Evolutionary conservation across 1,140 invertebrate species (phyloP), one percentile per base, ranked within the genome.

Genomic region (Scaptomyza hsui): DNA sequence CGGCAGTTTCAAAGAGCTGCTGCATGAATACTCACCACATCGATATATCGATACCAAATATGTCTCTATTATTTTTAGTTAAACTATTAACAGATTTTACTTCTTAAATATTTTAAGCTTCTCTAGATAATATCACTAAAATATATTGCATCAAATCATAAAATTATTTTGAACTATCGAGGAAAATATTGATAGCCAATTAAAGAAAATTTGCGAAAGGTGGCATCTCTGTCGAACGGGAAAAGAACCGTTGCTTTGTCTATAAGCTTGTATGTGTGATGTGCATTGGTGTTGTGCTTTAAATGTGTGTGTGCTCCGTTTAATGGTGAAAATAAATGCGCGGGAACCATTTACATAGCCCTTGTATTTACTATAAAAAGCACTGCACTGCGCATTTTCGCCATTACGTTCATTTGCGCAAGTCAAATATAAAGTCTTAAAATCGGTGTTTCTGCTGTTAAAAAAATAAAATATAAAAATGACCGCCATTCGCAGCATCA

Each of bases 401-500:
- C 4, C 16, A 35, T 37, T 32, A 9, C 10, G 9, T 32, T 10
- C 29, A 2, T 32, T 9, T 12, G 29, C 10, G 29, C 29, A 10
- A 3, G 29, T 10, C 9, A 32, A 32, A 10, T 12, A 4, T 32
- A 32, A 32, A 10, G 29, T 12, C 9, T 7, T 12, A 1, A 3
- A 48, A n/a, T 48, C n/a, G 2, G 47, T 48, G 19, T 4, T 15
- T 29, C 12, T 26, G n/a, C 24, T 41, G 24, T 39, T 26, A 44
- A 0, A 18, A 52, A n/a, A n/a, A n/a, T n/a, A n/a, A n/a, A n/a
- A n/a, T n/a, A n/a, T n/a, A n/a, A n/a, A 55, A 15, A 72, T 80
- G 65, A 2, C 65, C 1, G n/a, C 10, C n/a, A 42, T 82, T 4
- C 78, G 78, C 41, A 64, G 61, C 41, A 53, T 72, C 29, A 64